Conservation (phyloP, 2,888 invertebrate species). For the Panzeria rudis region DNA sequence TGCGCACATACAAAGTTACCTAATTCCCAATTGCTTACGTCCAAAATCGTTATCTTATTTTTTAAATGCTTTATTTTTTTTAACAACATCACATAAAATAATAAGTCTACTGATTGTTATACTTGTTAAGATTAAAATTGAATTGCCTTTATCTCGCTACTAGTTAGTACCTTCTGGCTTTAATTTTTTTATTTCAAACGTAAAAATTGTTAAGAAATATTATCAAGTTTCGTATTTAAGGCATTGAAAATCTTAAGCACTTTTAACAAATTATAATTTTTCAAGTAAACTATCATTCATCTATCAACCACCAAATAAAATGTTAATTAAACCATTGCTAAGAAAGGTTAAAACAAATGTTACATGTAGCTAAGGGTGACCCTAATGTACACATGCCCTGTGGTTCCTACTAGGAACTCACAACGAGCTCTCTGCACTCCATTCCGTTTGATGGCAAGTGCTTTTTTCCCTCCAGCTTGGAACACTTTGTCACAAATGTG, state of each 20-base stretch:
- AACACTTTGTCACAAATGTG: too few species aligned
- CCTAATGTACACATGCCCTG: too few species aligned
- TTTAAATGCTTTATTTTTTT: neutral
- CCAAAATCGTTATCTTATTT: neutral
- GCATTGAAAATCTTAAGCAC: neutral
- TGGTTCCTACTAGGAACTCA: too few species aligned
- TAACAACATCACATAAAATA: neutral
- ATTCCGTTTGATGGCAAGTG: too few species aligned
- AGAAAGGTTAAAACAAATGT: too few species aligned
- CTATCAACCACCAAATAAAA: too few species aligned
- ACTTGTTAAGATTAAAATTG: slow-evolving; percentile 36
- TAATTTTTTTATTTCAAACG: neutral
- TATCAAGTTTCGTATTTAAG: neutral
- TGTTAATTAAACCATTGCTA: too few species aligned
- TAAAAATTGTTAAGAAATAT: neutral
- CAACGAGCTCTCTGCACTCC: too few species aligned
- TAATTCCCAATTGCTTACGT: neutral
- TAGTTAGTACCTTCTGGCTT: neutral
- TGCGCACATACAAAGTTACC: neutral
- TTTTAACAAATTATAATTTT: too few species aligned
- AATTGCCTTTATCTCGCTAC: slow-evolving; percentile 4
- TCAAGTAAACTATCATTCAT: too few species aligned
- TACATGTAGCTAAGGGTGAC: too few species aligned
- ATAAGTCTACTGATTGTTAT: slow-evolving; percentile 17
- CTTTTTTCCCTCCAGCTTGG: too few species aligned